Percentiles rank a stretch among this genome's conserved stretches.
Evolutionary conservation across 2,797 vertebrate genomes (phyloP).

Genomic region (Caiman crocodilus): DNA sequence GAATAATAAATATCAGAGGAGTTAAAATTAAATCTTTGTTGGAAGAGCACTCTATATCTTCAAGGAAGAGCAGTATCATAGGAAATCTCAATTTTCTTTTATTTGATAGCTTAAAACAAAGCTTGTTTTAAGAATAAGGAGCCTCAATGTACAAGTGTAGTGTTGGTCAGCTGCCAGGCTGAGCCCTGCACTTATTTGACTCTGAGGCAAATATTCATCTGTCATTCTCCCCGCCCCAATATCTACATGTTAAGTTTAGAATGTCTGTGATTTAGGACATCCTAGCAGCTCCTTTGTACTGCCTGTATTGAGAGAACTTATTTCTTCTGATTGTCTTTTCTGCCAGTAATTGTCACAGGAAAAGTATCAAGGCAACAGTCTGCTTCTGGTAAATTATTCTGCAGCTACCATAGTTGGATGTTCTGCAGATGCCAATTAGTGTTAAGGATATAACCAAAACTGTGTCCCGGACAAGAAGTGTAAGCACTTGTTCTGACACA

Average conservation of each 20-base stretch:
- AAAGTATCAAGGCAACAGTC: slow-evolving; percentile 3
- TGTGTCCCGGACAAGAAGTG: background rate
- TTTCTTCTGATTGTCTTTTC: slow-evolving; percentile 6
- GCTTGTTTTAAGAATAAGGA: slow-evolving; percentile 44
- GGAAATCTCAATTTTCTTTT: background rate
- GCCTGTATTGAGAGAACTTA: slow-evolving; percentile 16
- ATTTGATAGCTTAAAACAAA: slow-evolving; percentile 10
- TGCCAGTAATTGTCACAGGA: slow-evolving; percentile 34
- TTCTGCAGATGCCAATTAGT: background rate
- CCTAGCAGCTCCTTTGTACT: slow-evolving; percentile 5
- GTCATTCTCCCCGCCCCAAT: slow-evolving; percentile 21
- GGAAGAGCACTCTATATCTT: background rate
- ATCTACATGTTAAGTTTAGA: background rate
- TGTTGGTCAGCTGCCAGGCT: background rate
- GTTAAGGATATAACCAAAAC: background rate
- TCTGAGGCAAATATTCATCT: slow-evolving; percentile 2
- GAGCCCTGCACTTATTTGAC: slow-evolving; percentile 29
- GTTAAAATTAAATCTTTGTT: background rate
- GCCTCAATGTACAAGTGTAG: background rate
- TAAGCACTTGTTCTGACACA: background rate
- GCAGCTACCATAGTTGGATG: background rate
- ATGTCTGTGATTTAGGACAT: slow-evolving; percentile 12
- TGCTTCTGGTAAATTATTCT: background rate
- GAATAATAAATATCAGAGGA: background rate
- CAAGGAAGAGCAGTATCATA: too few relatives aligned